Evolutionary conservation across 2,797 vertebrate genomes (phyloP).

Genomic region (Sylvia borin): DNA sequence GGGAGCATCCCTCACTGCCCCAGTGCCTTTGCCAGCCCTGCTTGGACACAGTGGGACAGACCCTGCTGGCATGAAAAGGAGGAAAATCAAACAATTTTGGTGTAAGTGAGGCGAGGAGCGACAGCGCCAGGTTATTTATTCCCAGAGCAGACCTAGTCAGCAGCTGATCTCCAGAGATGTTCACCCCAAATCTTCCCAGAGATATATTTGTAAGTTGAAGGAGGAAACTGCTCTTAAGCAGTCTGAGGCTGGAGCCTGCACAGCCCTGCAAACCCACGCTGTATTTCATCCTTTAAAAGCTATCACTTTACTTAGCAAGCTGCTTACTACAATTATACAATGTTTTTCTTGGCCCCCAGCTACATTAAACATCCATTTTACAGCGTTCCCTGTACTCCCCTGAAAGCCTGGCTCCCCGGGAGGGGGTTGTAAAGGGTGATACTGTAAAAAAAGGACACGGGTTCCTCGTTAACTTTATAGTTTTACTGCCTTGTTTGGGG

Average conservation of each 20-base stretch:
- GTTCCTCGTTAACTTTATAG: slow-evolving; percentile 78
- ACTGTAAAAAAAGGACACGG: slow-evolving; percentile 65
- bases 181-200: slow-evolving; percentile 69
- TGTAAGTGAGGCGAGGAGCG: fast-evolving
- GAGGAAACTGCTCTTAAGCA: slow-evolving; percentile 71
- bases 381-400: slow-evolving; percentile 69
- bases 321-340: slow-evolving; percentile 78
- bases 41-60: not conserved
- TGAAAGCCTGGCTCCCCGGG: slow-evolving; percentile 69
- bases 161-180: slow-evolving; percentile 56
- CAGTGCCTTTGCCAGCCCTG: fast-evolving
- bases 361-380: slow-evolving; percentile 81
- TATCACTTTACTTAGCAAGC: slow-evolving; percentile 77
- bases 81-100: not conserved
- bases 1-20: not conserved
- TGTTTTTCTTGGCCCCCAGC: slow-evolving; percentile 80
- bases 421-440: slow-evolving; percentile 62
- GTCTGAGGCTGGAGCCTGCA: slow-evolving; percentile 61
- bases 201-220: slow-evolving; percentile 66
- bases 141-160: not conserved
- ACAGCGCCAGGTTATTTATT: not conserved
- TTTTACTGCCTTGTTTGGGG: slow-evolving; percentile 75
- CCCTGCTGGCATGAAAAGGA: not conserved
- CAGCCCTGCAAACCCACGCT: slow-evolving; percentile 51
- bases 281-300: slow-evolving; percentile 79